Base-by-base conservation (phyloP, 2,888 invertebrate genomes). In the Lasioglossum figueresi region DNA sequence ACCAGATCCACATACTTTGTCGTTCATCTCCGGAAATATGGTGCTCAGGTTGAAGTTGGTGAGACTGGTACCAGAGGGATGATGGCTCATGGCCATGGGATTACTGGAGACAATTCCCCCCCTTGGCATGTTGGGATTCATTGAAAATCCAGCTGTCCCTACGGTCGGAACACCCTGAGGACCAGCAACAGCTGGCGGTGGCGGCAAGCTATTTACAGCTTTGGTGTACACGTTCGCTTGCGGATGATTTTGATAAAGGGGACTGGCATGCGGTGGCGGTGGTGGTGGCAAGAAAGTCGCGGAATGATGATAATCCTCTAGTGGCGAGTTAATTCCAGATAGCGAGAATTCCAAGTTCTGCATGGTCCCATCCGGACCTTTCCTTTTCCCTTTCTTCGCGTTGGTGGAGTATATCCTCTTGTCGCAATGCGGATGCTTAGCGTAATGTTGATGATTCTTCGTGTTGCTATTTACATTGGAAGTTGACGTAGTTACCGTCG, bases 21-120 rank as follows among this genome's bases (percentile, higher is more conserved):
- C 96, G 93, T 97, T 97, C 90, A 98, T 98, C 95, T 98, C 98
- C 2, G 98, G 98, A 94, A 98, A 98, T 91, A 98, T 97, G 0
- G 98, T 97, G 92, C 97, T 97, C 68, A 98, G 95, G 95, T 98
- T 98, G 93, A 98, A 98, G 94, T 98, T 98, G 1, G 98, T 97
- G 56, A 97, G 94, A 79, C 96, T 96, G 8, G 96, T 96, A 59
- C 96, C 96, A 5, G 95, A 95, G 0, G 95, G 94, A 92, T 95
- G 95, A 91, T 94, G 94, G 4, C 90, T 90, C 92, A 94, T 94
- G 5, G 92, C 89, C 90, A 93, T 93, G 0, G 93, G 91, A 80
- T 94, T 94, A 78, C 91, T 88, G 4, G 91, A 85, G 5, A 91
- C 88, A 8, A 91, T 91, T 27, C 91, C 91, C 31, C 90, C 90